A percentile compares a stretch with the other conserved stretches of the same genome.
These are phyloP conservation scores for Rhynchonycteris naso DNA, from an alignment of 2,797 vertebrate species.

Conservation along the genomic window DNA sequence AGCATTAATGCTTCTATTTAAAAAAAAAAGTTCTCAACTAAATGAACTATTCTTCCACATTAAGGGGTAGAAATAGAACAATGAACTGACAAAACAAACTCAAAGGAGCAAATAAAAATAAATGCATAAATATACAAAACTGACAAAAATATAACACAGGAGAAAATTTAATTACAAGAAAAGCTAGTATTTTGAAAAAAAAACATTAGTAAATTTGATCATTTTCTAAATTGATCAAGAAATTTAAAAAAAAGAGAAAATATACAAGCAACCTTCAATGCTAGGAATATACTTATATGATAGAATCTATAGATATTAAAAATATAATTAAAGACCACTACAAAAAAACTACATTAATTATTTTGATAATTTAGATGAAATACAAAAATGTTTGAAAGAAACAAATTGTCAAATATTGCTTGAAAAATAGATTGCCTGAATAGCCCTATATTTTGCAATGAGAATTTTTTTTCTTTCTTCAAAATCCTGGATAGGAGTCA, in stretches of 20 bases:
- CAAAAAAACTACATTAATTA: background rate
- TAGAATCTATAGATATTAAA: background rate
- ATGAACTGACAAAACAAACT: background rate
- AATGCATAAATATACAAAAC: background rate
- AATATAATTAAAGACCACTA: background rate
- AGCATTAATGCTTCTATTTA: background rate
- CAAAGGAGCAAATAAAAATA: background rate
- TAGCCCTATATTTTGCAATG: too few species aligned
- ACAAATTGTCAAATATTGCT: too few species aligned
- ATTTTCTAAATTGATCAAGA: background rate
- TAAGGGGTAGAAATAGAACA: background rate
- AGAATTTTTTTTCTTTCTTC: too few species aligned
- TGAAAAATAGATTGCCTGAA: too few species aligned
- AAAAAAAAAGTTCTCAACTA: background rate
- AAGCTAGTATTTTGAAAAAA: background rate
- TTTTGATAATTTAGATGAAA: background rate
- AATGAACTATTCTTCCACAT: background rate
- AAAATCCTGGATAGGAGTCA: too few species aligned
- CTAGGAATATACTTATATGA: background rate
- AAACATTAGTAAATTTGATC: background rate
- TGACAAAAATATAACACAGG: background rate
- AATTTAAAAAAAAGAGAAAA: background rate
- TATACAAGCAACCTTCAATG: background rate
- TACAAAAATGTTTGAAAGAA: too few species aligned
- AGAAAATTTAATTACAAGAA: background rate